Conservation (phyloP, 2,113 vertebrate species). For the Spilogale gracilis region DNA sequence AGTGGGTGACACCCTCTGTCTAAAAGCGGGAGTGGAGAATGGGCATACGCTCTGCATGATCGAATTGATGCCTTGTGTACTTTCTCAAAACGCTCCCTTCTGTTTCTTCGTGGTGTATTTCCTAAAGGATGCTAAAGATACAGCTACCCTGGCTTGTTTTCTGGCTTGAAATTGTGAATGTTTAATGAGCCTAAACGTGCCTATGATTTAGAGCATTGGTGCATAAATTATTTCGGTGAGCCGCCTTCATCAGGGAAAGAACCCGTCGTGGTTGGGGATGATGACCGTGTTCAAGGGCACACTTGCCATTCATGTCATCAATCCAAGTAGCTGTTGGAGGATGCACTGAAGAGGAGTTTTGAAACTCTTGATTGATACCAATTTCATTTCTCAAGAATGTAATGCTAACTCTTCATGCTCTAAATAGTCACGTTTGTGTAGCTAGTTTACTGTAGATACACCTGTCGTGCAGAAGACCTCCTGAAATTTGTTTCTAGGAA, state of each 20-base stretch:
- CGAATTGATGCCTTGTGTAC: rapidly evolving
- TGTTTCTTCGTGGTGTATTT: rapidly evolving
- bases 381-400: not conserved
- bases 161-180: not conserved
- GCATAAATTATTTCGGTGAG: not conserved
- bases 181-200: not conserved
- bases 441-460: not conserved
- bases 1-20: not conserved
- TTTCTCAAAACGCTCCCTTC: not conserved
- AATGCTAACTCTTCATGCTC: rapidly evolving
- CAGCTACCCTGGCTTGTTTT: not conserved
- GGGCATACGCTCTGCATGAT: rapidly evolving
- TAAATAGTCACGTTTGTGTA: rapidly evolving
- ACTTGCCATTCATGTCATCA: not conserved
- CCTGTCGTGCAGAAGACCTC: too few relatives aligned
- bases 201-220: rapidly evolving
- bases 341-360: rapidly evolving
- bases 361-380: not conserved
- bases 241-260: not conserved
- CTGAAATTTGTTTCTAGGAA: not conserved
- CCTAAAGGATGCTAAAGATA: not conserved
- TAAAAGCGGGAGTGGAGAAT: rapidly evolving
- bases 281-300: not conserved
- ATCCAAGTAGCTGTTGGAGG: not conserved
- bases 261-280: not conserved